Base-by-base conservation (phyloP, 2,797 vertebrate species). In the Phalloptychus januarius region DNA sequence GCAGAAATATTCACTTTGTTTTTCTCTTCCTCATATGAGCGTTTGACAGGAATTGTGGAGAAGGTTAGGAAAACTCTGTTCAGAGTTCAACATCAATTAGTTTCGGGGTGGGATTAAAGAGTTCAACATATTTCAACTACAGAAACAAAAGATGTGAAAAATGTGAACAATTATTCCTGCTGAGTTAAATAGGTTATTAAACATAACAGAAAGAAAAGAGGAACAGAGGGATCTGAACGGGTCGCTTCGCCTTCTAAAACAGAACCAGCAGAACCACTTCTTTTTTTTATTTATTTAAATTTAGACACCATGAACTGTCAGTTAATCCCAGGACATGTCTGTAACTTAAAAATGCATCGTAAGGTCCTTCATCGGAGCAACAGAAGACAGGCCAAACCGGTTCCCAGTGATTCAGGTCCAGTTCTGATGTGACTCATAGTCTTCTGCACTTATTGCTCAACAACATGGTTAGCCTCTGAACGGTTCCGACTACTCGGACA, bases 361-460 rank as follows among this genome's bases (percentile, higher is more conserved):
- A 65, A 36, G 15, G 58, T 36, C 6, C 6, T 63, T 36, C 28
- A 28, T 28, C 12, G 5, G 54, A 28, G 2, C 54, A 52, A 52
- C n/a, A 56, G 54, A 16, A n/a, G 0, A 38, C 61, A 0, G 0
- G 5, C 38, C 65, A 69, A 42, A 40, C 38, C 23, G 23, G 36
- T n/a, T 38, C 7, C 36, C 20, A 67, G 7, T 69, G 38, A 69
- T 25, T 40, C 36, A 42, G 20, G 36, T 77, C 0, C 48, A 48
- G 44, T 45, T 48, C 18, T 28, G 40, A 10, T 45, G 52, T 56
- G 46, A 50, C 72, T 54, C 63, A 73, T 38, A 33, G 12, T n/a
- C 11, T 58, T 50, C 13, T 50, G 72, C 61, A 45, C 48, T 7
- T 6, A 28, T 85, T 90, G 71, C 86, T 67, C 76, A 90, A 89